phyloP scores from a whole-genome alignment of 1,140 invertebrate species.

The Euborellia annulipes region DNA sequence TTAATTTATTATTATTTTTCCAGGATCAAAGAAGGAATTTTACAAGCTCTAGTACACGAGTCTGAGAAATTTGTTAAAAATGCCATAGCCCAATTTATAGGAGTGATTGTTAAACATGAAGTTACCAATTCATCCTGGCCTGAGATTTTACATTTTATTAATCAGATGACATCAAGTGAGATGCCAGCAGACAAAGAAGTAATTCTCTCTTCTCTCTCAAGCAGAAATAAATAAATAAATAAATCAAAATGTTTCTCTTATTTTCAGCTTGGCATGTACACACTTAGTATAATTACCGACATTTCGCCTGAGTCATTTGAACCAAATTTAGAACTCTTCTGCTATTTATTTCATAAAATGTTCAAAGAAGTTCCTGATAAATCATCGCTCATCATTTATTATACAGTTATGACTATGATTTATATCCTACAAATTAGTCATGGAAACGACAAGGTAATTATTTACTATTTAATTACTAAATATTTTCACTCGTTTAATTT shows the following conservation, averaged over 20 bases:
- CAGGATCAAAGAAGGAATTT: conserved; percentile 40
- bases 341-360: conserved; percentile 35
- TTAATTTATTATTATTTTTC: conserved; percentile 17
- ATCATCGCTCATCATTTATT: conserved; percentile 35
- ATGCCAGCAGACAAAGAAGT: conserved; percentile 41
- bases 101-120: conserved; percentile 54
- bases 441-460: conserved; percentile 40
- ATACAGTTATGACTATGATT: conserved; percentile 41
- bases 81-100: conserved; percentile 45
- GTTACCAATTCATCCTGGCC: conserved; percentile 42
- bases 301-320: conserved; percentile 39
- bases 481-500: too few species aligned
- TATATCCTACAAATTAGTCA: conserved; percentile 39
- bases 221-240: too few species aligned
- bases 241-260: too few species aligned
- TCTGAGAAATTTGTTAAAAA: conserved; percentile 43
- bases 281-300: conserved; percentile 44
- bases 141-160: conserved; percentile 50
- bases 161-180: conserved; percentile 36
- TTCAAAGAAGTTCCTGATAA: conserved; percentile 31
- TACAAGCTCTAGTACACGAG: conserved; percentile 40
- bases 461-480: too few species aligned
- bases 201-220: too few species aligned
- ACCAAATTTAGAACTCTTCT: conserved; percentile 34
- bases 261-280: conserved; percentile 46